Evolutionary conservation across 1,140 invertebrate genomes (phyloP).

Genomic region (Drosophila pallidifrons): DNA sequence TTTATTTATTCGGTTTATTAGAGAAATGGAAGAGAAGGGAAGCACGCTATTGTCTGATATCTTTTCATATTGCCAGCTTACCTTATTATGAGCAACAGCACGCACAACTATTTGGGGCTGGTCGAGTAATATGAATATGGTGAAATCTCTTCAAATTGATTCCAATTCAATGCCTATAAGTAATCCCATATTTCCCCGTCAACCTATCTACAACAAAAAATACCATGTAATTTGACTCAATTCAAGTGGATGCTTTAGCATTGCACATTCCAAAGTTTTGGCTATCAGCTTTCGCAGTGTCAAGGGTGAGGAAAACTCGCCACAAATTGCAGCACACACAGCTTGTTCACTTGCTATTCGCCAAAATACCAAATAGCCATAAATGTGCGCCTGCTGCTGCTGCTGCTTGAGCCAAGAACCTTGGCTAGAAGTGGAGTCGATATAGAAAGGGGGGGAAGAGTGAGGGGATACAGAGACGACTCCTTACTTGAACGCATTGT

Average conservation of each 20-base stretch:
- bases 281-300: neutral
- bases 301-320: conserved; percentile 1
- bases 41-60: conserved; percentile 1
- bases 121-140: conserved; percentile 30
- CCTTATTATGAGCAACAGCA: conserved; percentile 3
- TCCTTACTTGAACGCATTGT: conserved; percentile 64
- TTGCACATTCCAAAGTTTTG: conserved; percentile 41
- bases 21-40: neutral
- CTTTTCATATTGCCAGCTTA: conserved; percentile 9
- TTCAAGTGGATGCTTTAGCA: conserved; percentile 41
- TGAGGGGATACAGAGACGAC: neutral
- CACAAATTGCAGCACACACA: conserved; percentile 44
- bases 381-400: conserved; percentile 54
- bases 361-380: conserved; percentile 67
- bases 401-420: conserved; percentile 1
- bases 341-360: conserved; percentile 35
- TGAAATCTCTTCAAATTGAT: conserved; percentile 47
- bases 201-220: conserved; percentile 2
- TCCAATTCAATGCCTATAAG: conserved; percentile 45
- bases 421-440: conserved; percentile 15
- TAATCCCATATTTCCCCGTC: conserved; percentile 29
- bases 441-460: too few relatives aligned
- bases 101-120: conserved; percentile 10
- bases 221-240: conserved; percentile 51
- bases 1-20: neutral